phyloP scores from a whole-genome alignment of 2,113 vertebrate species.

The Pollimyrus isidori region DNA sequence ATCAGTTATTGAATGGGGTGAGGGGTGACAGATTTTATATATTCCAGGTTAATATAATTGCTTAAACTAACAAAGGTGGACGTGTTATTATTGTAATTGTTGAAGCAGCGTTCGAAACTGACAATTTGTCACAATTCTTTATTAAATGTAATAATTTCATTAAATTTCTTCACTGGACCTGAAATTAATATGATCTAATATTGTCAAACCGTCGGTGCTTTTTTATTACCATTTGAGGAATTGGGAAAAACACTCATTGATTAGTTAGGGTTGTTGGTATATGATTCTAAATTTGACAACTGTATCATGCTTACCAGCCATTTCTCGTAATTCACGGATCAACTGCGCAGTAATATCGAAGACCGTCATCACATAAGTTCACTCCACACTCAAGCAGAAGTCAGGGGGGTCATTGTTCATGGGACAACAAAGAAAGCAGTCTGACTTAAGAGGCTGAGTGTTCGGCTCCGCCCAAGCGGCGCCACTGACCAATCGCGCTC shows the following conservation, averaged over 20 bases:
- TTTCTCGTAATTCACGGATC: not conserved
- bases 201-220: not conserved
- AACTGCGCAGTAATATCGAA: not conserved
- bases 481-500: constrained; percentile 58
- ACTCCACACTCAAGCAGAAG: not conserved
- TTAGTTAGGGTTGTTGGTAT: not conserved
- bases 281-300: not conserved
- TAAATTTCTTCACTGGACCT: not conserved
- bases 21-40: not conserved
- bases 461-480: not conserved
- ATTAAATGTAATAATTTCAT: not conserved
- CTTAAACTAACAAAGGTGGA: not conserved
- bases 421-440: constrained; percentile 9
- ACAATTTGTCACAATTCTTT: not conserved
- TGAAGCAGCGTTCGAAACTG: not conserved
- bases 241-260: not conserved
- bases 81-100: not conserved
- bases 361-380: not conserved
- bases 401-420: not conserved
- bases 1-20: not conserved
- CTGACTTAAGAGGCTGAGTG: not conserved
- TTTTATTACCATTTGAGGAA: not conserved
- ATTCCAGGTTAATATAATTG: not conserved
- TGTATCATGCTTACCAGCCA: not conserved
- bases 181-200: not conserved